Conservation (phyloP, 37 sponge, comb jelly and placozoan species). For the Aplysina aerophoba region DNA sequence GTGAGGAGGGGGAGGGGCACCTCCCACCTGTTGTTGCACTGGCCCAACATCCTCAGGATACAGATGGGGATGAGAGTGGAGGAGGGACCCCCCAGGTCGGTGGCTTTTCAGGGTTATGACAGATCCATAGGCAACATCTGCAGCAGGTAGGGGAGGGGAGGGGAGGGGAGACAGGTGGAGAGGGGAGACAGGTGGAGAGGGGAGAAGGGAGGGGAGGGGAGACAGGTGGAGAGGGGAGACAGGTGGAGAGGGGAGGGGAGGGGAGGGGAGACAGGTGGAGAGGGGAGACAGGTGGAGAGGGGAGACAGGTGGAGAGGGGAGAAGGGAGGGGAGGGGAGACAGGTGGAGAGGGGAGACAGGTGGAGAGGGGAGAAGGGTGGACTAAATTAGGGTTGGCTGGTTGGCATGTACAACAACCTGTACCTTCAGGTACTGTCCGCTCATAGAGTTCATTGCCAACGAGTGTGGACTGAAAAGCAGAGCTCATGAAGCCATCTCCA, state of each 20-base stretch:
- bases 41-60: conserved; percentile 88
- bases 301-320: background rate
- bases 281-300: background rate
- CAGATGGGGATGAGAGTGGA: conserved; percentile 94
- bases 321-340: conserved; percentile 14
- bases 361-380: conserved; percentile 1
- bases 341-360: too few species aligned
- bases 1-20: background rate
- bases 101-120: conserved; percentile 88
- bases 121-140: conserved; percentile 92
- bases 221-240: background rate
- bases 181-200: too few species aligned
- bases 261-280: background rate
- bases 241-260: background rate
- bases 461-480: conserved; percentile 89
- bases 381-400: background rate
- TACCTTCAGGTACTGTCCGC: conserved; percentile 83
- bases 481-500: conserved; percentile 99
- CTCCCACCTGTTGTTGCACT: conserved; percentile 74
- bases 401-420: conserved; percentile 19
- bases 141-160: background rate
- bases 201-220: background rate
- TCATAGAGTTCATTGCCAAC: conserved; percentile 90
- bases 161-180: background rate
- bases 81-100: conserved; percentile 88